These are phyloP conservation scores for Drosophila repletoides DNA, from an alignment of 1,140 invertebrate genomes.

Conservation along the genomic window DNA sequence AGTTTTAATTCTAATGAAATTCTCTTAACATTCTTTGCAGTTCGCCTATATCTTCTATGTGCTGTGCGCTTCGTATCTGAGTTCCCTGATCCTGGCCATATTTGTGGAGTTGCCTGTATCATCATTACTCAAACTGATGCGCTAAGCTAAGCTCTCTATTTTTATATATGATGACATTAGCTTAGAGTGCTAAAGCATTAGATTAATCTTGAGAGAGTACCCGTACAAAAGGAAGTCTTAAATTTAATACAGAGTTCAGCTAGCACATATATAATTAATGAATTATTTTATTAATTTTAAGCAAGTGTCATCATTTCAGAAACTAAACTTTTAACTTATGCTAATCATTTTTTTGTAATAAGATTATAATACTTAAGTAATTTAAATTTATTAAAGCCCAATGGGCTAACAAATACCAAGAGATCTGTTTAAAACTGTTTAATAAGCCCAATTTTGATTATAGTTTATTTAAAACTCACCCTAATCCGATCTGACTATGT, in stretches of 20 bases:
- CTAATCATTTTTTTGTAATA: conserved; percentile 7
- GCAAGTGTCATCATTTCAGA: neutral
- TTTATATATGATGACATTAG: conserved; percentile 1
- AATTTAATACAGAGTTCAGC: neutral
- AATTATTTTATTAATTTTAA: neutral
- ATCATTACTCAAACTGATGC: conserved; percentile 83
- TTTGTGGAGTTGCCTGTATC: conserved; percentile 83
- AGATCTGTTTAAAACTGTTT: neutral
- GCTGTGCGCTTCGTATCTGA: conserved; percentile 63
- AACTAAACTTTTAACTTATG: conserved; percentile 17
- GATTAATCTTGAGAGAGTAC: too few relatives aligned
- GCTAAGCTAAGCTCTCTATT: conserved; percentile 23
- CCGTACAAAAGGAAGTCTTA: neutral
- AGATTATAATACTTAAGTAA: conserved; percentile 34
- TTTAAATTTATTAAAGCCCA: conserved; percentile 32
- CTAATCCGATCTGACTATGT: conserved; percentile 45
- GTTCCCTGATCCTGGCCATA: conserved; percentile 78
- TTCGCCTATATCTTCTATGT: conserved; percentile 76
- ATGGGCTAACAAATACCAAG: neutral
- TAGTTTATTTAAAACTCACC: conserved; percentile 46
- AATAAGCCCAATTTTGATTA: neutral
- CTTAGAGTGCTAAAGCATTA: neutral
- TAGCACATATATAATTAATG: too few relatives aligned
- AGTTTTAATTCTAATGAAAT: neutral
- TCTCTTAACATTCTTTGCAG: conserved; percentile 24